Evolutionary conservation across 2,888 invertebrate species (phyloP).

Genomic region (Acanthacorydalis orientalis): DNA sequence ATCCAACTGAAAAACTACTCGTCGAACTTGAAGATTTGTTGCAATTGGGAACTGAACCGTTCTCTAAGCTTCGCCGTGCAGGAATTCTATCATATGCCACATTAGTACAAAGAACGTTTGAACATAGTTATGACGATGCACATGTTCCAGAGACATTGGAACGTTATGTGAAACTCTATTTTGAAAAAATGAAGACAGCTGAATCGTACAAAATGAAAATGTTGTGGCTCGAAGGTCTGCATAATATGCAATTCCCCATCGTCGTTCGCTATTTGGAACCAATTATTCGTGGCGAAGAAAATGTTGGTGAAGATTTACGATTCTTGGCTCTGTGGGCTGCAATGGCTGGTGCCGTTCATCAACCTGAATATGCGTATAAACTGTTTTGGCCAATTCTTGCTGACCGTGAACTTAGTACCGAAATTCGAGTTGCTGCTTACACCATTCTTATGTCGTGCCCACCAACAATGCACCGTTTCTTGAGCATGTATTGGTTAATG

Average conservation of each 20-base stretch:
- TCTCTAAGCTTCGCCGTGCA: constrained; percentile 18
- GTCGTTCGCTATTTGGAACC: constrained; percentile 24
- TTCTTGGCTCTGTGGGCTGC: constrained; percentile 26
- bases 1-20: constrained; percentile 23
- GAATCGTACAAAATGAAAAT: constrained; percentile 22
- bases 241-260: constrained; percentile 25
- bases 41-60: constrained; percentile 13
- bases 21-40: constrained; percentile 21
- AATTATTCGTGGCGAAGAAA: constrained; percentile 22
- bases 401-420: constrained; percentile 22
- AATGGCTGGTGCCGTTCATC: constrained; percentile 15
- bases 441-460: constrained; percentile 24
- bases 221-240: constrained; percentile 27
- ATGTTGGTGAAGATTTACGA: constrained; percentile 20
- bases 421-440: constrained; percentile 26
- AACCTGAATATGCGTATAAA: constrained; percentile 17
- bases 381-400: constrained; percentile 29
- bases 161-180: constrained; percentile 14
- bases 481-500: constrained; percentile 29
- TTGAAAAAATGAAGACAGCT: constrained; percentile 14
- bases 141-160: constrained; percentile 9
- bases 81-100: constrained; percentile 28
- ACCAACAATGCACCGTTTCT: constrained; percentile 20
- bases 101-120: constrained; percentile 22
- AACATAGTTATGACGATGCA: constrained; percentile 7